These are phyloP conservation scores for Enteromius thamalakanensis DNA, from an alignment of 2,797 vertebrate genomes.

Conservation along the genomic window DNA sequence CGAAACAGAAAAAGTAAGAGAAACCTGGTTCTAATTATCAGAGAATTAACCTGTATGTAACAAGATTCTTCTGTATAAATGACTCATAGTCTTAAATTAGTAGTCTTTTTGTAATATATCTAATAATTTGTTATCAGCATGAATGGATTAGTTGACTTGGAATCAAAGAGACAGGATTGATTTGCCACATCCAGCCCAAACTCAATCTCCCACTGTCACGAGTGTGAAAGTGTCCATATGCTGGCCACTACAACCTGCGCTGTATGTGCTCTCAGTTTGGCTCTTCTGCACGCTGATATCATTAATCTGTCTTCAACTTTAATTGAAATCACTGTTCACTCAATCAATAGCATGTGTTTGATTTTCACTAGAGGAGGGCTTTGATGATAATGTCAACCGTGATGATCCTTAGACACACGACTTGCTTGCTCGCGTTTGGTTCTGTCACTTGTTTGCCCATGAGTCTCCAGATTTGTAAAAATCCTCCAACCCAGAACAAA, in stretches of 20 bases:
- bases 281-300: constrained; percentile 49
- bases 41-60: constrained; percentile 69
- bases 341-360: constrained; percentile 29
- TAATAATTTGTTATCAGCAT: neutral
- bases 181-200: neutral
- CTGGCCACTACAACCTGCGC: constrained; percentile 46
- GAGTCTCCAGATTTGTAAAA: constrained; percentile 15
- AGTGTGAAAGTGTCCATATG: constrained; percentile 55
- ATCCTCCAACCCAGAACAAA: neutral
- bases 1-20: constrained; percentile 31
- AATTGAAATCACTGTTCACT: constrained; percentile 52
- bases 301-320: constrained; percentile 56
- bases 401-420: constrained; percentile 2
- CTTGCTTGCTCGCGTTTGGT: constrained; percentile 21
- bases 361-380: constrained; percentile 41
- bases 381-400: constrained; percentile 56
- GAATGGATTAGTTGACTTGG: constrained; percentile 4
- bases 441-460: constrained; percentile 33
- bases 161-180: constrained; percentile 19
- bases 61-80: constrained; percentile 69
- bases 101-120: constrained; percentile 7
- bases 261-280: constrained; percentile 47
- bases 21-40: constrained; percentile 71
- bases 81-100: constrained; percentile 64
- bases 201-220: neutral